A percentile compares a stretch with the other conserved stretches of the same genome.
Conservation (phyloP, 23 tunicate genomes). For the Styela clava region DNA sequence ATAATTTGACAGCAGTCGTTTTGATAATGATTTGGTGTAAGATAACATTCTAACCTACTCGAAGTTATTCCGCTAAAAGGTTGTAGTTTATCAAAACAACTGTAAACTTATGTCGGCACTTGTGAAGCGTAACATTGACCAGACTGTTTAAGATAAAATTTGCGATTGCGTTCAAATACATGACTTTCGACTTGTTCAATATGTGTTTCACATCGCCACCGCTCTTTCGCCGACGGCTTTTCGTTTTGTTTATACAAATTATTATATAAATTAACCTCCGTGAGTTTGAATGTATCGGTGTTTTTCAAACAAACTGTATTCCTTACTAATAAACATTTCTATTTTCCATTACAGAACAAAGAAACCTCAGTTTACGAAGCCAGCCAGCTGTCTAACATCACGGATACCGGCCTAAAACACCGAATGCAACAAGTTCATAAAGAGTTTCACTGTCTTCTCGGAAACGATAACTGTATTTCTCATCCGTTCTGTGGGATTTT, state of each 20-base stretch:
- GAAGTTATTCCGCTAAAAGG: neutral
- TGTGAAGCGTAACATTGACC: neutral
- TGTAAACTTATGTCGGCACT: neutral
- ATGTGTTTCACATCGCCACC: neutral
- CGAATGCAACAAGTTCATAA: constrained; percentile 35
- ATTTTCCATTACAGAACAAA: constrained; percentile 7
- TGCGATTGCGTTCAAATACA: neutral
- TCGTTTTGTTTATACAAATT: too few species aligned
- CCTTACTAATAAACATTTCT: neutral
- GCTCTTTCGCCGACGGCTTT: neutral
- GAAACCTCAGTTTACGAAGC: constrained; percentile 25
- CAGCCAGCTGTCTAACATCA: constrained; percentile 9
- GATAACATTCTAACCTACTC: neutral
- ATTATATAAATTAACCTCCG: too few species aligned
- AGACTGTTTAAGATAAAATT: neutral
- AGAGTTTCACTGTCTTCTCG: constrained; percentile 54
- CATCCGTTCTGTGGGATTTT: constrained; percentile 59
- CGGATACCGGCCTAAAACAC: constrained; percentile 6
- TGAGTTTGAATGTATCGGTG: too few species aligned
- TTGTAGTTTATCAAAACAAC: neutral
- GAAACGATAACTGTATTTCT: constrained; percentile 39
- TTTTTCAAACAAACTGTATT: too few species aligned
- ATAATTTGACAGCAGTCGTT: neutral
- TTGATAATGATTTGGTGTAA: neutral
- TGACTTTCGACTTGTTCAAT: neutral